Base-by-base conservation (phyloP, 2,888 invertebrate genomes). In the Drosophila nr. perissopoda region DNA sequence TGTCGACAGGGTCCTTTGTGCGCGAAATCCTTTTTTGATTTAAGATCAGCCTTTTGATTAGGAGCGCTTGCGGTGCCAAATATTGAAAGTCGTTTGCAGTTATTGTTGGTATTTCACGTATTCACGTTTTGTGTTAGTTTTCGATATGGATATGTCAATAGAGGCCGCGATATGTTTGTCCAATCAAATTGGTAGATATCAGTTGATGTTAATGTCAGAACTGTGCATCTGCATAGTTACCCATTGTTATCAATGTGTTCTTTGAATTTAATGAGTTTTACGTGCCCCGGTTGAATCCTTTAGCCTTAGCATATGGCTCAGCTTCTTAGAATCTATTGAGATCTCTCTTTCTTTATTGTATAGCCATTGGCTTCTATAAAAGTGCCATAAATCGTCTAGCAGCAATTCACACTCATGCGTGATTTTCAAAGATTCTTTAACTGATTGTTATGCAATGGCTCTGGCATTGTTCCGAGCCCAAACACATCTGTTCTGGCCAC, bases 401-500 rank as follows among this genome's bases (percentile, higher is more conserved):
- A 52, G 63, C 61, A 74, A 83, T 86, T 86, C 87, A 82, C 86
- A 87, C 79, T 73, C 46, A 64, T 57, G 73, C 80, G 87, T 73
- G 81, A 86, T 74, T 70, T 83, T 68, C 66, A 42, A 46, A 61
- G 60, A 79, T 61, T 29, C 74, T 69, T 73, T 60, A 62, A 59
- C 63, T 65, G 60, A 72, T 74, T 74, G 60, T 87, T 76, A 67
- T 76, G 81, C 75, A 84, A 83, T 81, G 71, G 59, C 48, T 61
- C 49, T 21, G 46, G 29, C 46, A 42, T 64, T 71, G 58, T 58
- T 29, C 10, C 5, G 13, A 10, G 25, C 27, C 51, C 27, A 57
- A 70, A 74, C 56, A 72, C 84, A 85, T 84, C 88, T 85, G 84
- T 79, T 82, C 67, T 64, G 74, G 74, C 70, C 70, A 77, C 83